Base-by-base conservation (phyloP, 92 coral and sea anemone species). In the Zoanthus sansibaricus region DNA sequence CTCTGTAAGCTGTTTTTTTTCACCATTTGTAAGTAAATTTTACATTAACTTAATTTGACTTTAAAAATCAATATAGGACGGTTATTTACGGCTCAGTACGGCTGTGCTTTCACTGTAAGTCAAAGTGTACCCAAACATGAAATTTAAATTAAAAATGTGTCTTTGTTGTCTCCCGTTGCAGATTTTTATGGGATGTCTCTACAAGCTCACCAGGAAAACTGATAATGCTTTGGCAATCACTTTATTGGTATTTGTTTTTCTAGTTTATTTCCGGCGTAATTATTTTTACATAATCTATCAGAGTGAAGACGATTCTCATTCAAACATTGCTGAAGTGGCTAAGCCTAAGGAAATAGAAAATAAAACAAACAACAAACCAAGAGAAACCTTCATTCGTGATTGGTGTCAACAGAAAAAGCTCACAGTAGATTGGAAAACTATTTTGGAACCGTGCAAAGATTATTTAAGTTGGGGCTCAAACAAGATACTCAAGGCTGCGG, bases 371-470 rank as follows among this genome's bases (percentile, higher is more conserved):
- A 20, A 15, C 7, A 20, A 59, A 7, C 13, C 4, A 58, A 17
- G 37, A 20, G 44, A 13, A 2, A 45, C 12, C 61, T 47, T 80
- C 64, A 61, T 14, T n/a, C 58, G 72, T 16, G 95, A 91, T 83
- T 95, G 98, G 98, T 94, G 95, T 58, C 86, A 92, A 58, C 83
- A 92, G 76, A 88, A 87, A 32, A 77, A 83, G 9, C 83, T 91
- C 51, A 58, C 90, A 52, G 91, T 86, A 59, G 92, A 95, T 84
- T 95, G 98, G 98, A 79, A 75, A 74, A 78, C 79, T 46, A 72
- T 94, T 1, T 58, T 88, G 14, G 16, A 79, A 8, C 93, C 95
- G 16, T 95, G 98, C 45, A 72, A 82, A 33, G 91, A 87, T 0
- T 89, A 79, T 46, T 66, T 90, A 2, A 77, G 72, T 42, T 94